These are phyloP conservation scores for Babylonia areolata DNA, from an alignment of 1,140 invertebrate species.

Conservation along the genomic window DNA sequence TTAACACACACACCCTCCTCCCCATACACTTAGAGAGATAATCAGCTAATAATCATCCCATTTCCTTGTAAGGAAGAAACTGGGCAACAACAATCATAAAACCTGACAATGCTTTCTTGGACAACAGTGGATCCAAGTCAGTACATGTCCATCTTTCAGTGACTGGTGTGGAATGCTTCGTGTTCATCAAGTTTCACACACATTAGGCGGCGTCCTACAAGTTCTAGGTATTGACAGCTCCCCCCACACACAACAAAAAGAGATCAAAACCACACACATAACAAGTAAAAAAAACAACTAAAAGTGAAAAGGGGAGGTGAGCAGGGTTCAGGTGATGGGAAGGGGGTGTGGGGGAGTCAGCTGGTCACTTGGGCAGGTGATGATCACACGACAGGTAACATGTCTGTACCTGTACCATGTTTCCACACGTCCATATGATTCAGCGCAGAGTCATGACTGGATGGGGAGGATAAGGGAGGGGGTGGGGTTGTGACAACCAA, in stretches of 20 bases:
- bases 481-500: background rate
- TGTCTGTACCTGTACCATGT: background rate
- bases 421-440: no score
- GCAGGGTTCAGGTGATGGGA: background rate
- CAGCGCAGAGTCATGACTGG: no score
- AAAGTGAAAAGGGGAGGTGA: background rate
- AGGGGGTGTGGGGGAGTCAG: background rate
- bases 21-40: no score
- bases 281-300: background rate
- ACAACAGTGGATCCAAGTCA: background rate
- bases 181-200: background rate
- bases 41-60: no score
- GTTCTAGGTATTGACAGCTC: background rate
- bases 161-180: background rate
- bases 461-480: background rate
- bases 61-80: no score
- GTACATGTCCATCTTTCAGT: background rate
- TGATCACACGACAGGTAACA: background rate
- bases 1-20: no score
- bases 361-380: background rate
- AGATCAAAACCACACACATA: background rate
- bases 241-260: background rate
- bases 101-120: no score
- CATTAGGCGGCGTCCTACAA: background rate
- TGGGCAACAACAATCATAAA: background rate